Percentiles rank a stretch among this genome's conserved stretches.
These are phyloP conservation scores for Guaruba guarouba DNA, from an alignment of 2,113 vertebrate species.

Conservation along the genomic window DNA sequence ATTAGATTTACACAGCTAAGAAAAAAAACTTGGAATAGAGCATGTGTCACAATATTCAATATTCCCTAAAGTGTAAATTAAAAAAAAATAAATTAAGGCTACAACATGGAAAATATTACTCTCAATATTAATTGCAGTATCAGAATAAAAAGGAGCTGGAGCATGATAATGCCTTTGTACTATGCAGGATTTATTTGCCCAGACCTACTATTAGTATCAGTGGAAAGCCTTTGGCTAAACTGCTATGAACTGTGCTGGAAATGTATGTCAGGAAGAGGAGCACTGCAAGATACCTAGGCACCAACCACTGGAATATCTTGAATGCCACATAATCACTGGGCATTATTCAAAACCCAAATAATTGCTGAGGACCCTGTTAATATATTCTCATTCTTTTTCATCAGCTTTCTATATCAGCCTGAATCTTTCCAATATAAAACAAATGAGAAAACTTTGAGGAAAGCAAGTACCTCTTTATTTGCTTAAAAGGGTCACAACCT, in stretches of 20 bases:
- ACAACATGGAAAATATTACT: background rate
- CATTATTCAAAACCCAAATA: background rate
- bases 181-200: background rate
- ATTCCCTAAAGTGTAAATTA: background rate
- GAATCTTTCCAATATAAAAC: background rate
- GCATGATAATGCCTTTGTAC: background rate
- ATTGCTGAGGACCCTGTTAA: background rate
- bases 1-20: background rate
- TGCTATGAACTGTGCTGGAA: background rate
- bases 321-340: background rate
- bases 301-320: background rate
- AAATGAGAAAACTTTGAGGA: background rate
- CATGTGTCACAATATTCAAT: background rate
- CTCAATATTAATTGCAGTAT: background rate
- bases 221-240: background rate
- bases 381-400: background rate
- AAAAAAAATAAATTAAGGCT: background rate
- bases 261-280: background rate
- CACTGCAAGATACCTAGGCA: background rate
- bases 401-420: background rate
- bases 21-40: background rate
- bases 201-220: background rate
- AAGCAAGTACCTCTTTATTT: background rate
- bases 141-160: background rate
- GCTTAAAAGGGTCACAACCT: background rate